phyloP scores from a whole-genome alignment of 2,888 invertebrate species.

The Cristatella mucedo region DNA sequence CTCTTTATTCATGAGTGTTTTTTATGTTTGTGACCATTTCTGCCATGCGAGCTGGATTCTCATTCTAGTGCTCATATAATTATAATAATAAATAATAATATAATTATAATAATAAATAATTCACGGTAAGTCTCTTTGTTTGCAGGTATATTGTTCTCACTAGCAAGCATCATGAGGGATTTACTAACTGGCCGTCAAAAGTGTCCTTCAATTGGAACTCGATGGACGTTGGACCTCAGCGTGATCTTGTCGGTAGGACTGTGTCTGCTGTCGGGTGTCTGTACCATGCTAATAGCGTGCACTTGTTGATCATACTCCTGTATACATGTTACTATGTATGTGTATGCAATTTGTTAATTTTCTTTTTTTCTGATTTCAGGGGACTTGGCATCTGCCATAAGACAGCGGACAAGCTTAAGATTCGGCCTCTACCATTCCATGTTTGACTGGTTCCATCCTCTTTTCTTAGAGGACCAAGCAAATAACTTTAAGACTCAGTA shows the following conservation, averaged over 20 bases:
- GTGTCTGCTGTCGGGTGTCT: not conserved
- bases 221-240: constrained; percentile 56
- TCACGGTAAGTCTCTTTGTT: no score
- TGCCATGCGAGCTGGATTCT: no score
- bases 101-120: no score
- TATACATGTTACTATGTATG: not conserved
- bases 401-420: constrained; percentile 46
- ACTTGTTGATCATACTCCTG: no score
- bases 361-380: constrained; percentile 8
- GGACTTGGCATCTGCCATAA: constrained; percentile 49
- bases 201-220: constrained; percentile 71
- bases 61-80: no score
- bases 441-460: constrained; percentile 40
- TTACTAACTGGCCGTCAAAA: constrained; percentile 63
- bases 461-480: constrained; percentile 42
- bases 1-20: no score
- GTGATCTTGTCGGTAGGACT: constrained; percentile 54
- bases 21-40: no score
- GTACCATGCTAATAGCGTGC: no score
- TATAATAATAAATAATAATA: no score
- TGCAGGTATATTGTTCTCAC: constrained; percentile 62
- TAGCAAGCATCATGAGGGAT: constrained; percentile 77
- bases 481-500: constrained; percentile 44
- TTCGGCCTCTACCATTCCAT: constrained; percentile 39
- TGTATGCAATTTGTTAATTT: not conserved